Evolutionary conservation across 2,797 vertebrate species (phyloP).

Genomic region (Tachyglossus aculeatus): DNA sequence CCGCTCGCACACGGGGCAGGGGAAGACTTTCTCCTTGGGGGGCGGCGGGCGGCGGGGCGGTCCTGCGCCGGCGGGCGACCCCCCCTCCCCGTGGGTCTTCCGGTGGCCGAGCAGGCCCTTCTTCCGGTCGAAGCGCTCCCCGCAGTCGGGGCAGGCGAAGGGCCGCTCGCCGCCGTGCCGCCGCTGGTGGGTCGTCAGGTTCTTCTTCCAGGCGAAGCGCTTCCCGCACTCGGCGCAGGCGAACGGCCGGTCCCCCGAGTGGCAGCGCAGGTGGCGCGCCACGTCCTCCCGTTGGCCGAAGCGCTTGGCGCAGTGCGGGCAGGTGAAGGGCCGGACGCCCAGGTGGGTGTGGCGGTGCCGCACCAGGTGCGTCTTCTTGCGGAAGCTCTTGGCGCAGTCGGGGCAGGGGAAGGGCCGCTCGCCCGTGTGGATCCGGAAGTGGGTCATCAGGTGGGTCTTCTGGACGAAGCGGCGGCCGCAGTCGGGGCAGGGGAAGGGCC

Average conservation of each 20-base stretch:
- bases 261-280: background rate
- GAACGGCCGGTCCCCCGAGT: too few species aligned
- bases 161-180: too few species aligned
- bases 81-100: too few species aligned
- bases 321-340: background rate
- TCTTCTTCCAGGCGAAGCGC: background rate
- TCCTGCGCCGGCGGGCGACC: too few species aligned
- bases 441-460: background rate
- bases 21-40: conserved; percentile 40
- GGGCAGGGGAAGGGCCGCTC: background rate
- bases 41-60: too few species aligned
- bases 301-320: background rate
- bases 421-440: background rate
- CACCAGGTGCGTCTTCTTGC: background rate
- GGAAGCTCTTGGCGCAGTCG: background rate
- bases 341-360: background rate
- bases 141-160: too few species aligned
- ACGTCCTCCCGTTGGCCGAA: background rate
- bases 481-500: background rate
- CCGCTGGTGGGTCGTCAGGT: background rate
- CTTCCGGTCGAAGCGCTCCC: background rate
- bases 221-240: background rate
- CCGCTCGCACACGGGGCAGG: conserved; percentile 59
- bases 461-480: background rate
- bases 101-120: too few species aligned